A percentile compares a stretch with the other conserved stretches of the same genome.
phyloP scores from a whole-genome alignment of 2,113 vertebrate species.

The Euleptes europaea region DNA sequence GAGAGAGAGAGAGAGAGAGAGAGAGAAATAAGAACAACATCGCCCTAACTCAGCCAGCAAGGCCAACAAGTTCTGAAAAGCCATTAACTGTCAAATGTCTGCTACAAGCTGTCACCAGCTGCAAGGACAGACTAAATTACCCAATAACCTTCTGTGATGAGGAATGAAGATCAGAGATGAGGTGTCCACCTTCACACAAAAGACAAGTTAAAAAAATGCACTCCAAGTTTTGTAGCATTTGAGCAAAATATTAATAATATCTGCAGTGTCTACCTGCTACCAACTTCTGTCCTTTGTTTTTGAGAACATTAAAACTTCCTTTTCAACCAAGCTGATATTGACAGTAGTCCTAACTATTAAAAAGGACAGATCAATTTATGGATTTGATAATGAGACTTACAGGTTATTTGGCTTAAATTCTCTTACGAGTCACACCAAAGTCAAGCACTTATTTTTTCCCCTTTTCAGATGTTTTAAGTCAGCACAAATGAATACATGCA shows the following conservation, averaged over 20 bases:
- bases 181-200: not conserved
- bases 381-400: not conserved
- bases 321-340: not conserved
- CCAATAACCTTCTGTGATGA: not conserved
- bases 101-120: rapidly evolving
- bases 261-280: not conserved
- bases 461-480: not conserved
- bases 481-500: too few relatives aligned
- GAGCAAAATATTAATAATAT: not conserved
- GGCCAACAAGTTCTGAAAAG: rapidly evolving
- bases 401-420: not conserved
- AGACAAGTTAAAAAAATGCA: not conserved
- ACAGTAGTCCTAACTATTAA: not conserved
- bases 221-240: too few relatives aligned
- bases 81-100: not conserved
- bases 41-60: not conserved
- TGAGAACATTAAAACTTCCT: not conserved
- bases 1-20: too few relatives aligned
- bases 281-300: not conserved
- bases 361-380: not conserved
- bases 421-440: not conserved
- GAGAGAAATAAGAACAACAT: not conserved
- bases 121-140: not conserved
- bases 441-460: too few relatives aligned
- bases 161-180: not conserved